Conservation (phyloP, 2,113 vertebrate species). For the Heteronetta atricapilla region DNA sequence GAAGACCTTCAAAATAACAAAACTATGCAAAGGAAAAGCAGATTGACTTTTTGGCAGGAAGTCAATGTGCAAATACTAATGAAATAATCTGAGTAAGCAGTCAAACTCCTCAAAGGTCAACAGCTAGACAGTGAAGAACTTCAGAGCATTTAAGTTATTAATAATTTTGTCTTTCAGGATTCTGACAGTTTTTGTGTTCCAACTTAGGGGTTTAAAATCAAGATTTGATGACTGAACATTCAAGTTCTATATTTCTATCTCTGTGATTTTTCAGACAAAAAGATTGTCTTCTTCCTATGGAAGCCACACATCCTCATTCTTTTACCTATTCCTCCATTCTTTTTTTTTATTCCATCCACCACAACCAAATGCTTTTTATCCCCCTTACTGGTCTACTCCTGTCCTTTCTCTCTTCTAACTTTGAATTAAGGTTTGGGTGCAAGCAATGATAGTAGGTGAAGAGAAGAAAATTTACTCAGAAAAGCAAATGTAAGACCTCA, state of each 20-base stretch:
- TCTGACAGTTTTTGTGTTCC: neutral
- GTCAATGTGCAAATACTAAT: constrained; percentile 46
- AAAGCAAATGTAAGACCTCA: neutral
- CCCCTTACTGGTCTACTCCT: neutral
- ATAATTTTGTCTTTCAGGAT: constrained; percentile 2
- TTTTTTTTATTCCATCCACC: neutral
- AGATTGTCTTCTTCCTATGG: neutral
- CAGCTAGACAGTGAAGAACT: neutral
- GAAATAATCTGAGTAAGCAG: constrained; percentile 44
- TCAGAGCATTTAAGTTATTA: constrained; percentile 34
- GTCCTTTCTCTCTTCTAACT: neutral
- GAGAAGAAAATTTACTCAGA: neutral
- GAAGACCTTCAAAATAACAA: constrained; percentile 49
- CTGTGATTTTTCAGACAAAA: neutral
- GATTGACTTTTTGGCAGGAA: constrained; percentile 59
- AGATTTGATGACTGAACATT: neutral
- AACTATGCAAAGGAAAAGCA: constrained; percentile 47
- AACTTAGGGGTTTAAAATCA: neutral
- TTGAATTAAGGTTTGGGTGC: neutral
- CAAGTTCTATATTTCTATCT: neutral
- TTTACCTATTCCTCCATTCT: neutral
- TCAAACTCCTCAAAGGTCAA: constrained; percentile 26
- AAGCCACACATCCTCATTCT: neutral
- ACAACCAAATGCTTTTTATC: neutral
- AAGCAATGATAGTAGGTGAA: neutral